Percentiles rank a stretch among this genome's conserved stretches.
Evolutionary conservation across 2,113 vertebrate genomes (phyloP).

Genomic region (Sprattus sprattus): DNA sequence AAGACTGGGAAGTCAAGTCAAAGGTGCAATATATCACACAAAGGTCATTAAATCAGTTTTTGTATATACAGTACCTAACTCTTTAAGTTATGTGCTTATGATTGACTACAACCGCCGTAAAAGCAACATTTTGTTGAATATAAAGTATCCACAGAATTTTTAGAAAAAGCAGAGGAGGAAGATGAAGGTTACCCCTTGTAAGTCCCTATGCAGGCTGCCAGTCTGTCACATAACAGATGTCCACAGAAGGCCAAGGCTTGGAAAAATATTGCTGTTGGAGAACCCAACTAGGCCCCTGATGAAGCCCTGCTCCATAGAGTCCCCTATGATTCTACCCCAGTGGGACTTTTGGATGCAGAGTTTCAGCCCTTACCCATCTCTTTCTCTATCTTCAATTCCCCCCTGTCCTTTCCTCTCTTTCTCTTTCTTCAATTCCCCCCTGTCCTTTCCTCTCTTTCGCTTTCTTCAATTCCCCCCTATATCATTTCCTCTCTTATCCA

Average conservation of each 20-base stretch:
- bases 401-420: neutral
- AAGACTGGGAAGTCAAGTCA: slow-evolving; percentile 68
- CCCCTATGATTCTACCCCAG: neutral
- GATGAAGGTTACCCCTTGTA: neutral
- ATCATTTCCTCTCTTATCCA: neutral
- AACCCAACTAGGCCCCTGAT: slow-evolving; percentile 10
- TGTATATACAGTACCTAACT: slow-evolving; percentile 25
- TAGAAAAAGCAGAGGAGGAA: neutral
- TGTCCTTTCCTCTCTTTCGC: neutral
- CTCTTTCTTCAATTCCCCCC: neutral
- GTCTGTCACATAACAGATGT: slow-evolving; percentile 39
- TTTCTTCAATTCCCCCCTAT: neutral
- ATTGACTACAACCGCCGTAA: neutral
- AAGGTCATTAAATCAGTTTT: neutral
- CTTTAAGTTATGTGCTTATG: slow-evolving; percentile 33
- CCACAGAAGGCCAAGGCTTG: slow-evolving; percentile 42
- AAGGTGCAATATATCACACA: slow-evolving; percentile 57
- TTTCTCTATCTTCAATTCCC: neutral
- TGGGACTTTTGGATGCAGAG: neutral
- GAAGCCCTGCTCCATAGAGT: neutral
- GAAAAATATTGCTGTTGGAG: slow-evolving; percentile 48
- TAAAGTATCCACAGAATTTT: neutral
- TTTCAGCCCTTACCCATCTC: neutral
- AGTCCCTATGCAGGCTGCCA: neutral
- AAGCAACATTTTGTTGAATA: slow-evolving; percentile 8